phyloP scores from a whole-genome alignment of 2,113 vertebrate genomes.

The Mohoua ochrocephala region DNA sequence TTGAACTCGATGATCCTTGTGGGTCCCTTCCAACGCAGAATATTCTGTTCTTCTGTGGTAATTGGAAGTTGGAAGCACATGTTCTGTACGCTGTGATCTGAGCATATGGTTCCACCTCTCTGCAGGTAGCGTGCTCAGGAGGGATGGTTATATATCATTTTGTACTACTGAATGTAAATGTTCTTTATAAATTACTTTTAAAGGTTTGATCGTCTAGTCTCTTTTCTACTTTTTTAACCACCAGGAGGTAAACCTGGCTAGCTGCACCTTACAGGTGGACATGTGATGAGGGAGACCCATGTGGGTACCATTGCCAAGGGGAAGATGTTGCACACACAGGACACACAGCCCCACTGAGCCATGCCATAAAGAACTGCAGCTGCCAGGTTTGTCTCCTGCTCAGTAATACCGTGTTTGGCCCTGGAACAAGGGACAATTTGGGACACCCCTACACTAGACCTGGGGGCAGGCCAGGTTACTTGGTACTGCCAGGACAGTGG shows the following conservation, averaged over 20 bases:
- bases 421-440: not conserved
- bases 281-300: not conserved
- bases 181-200: slow-evolving; percentile 41
- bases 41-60: not conserved
- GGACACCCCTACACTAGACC: not conserved
- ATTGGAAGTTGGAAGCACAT: not conserved
- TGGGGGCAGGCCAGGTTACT: not conserved
- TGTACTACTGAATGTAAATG: slow-evolving; percentile 16
- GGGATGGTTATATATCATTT: not conserved
- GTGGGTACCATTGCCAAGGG: not conserved
- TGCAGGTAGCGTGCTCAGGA: not conserved
- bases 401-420: not conserved
- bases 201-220: not conserved
- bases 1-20: not conserved
- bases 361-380: not conserved
- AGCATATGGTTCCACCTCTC: not conserved
- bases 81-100: not conserved
- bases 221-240: not conserved
- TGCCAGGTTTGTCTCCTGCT: not conserved
- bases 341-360: not conserved
- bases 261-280: not conserved
- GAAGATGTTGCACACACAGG: not conserved
- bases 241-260: not conserved
- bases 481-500: not conserved
- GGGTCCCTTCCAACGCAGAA: not conserved